Base-by-base conservation (phyloP, 2,888 invertebrate genomes). In the Drosophila aldrichi region DNA sequence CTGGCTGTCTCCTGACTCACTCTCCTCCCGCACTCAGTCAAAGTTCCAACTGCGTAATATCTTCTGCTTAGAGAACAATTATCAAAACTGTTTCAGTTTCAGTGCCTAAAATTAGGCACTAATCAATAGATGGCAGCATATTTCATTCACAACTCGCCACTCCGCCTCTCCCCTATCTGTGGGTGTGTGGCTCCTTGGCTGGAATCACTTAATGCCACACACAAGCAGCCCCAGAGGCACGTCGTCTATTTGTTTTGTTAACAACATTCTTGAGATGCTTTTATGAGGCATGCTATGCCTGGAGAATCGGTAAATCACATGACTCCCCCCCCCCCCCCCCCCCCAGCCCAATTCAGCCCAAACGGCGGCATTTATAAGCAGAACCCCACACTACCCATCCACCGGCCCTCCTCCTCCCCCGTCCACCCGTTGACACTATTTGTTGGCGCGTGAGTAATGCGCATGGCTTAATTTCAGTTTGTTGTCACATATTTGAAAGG, bases 201-300 rank as follows among this genome's bases (percentile, higher is more conserved):
- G 79, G 81, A 79, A 82, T 84, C 86, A 79, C 79, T 77, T 79
- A 85, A 83, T 82, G 74, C 78, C 79, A 68, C 74, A 74, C 70
- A 70, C 65, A 64, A 61, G 57, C 74, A 57, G 29, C 29, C 25
- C 25, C 46, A 29, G 36, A 58, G 52, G 67, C 75, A 66, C 68
- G 52, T 68, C 51, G 74, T 79, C 81, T 86, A 69, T 86, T 86
- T 88, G 76, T 86, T 88, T 81, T 85, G 81, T 81, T 85, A 77
- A 85, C 88, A 85, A 88, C 85, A 85, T 85, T 85, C 85, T 88
- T 88, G 79, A 82, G 81, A 85, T 85, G 81, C 82, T 85, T 85
- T 85, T 85, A 85, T 81, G 82, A 81, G 81, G 75, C 79, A 70
- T 79, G 74, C 84, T 79, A 84, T 83, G 84, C 75, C 75, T 22